Conservation (phyloP, 2,113 vertebrate species). For the Loxodonta africana region DNA sequence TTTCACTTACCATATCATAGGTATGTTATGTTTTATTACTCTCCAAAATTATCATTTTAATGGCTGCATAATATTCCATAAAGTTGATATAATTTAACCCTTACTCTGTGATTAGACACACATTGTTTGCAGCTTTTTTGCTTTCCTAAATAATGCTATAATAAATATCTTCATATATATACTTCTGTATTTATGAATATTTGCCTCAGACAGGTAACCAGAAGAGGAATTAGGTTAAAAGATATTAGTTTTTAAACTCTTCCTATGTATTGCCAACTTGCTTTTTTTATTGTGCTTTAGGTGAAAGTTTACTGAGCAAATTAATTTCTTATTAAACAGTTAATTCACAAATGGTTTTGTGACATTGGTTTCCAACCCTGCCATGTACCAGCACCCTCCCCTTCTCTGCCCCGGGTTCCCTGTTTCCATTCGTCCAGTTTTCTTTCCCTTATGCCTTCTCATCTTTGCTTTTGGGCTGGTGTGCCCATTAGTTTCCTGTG, state of each 20-base stretch:
- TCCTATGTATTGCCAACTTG: not conserved
- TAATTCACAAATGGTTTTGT: too few relatives aligned
- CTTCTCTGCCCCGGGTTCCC: too few relatives aligned
- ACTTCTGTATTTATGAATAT: slow-evolving; percentile 25
- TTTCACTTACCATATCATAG: not conserved
- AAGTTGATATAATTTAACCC: slow-evolving; percentile 23
- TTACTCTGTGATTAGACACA: not conserved
- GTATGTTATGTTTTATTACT: slow-evolving; percentile 37
- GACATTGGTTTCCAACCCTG: too few relatives aligned
- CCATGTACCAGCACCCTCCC: too few relatives aligned
- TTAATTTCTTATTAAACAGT: too few relatives aligned
- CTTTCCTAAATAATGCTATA: slow-evolving; percentile 52
- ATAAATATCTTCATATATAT: slow-evolving; percentile 15
- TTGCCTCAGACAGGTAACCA: not conserved
- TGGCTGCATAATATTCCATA: not conserved
- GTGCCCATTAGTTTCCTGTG: too few relatives aligned
- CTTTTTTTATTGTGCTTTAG: not conserved
- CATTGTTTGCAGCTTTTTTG: slow-evolving; percentile 6
- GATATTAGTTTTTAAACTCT: not conserved
- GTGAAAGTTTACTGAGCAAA: too few relatives aligned
- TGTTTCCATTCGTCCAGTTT: too few relatives aligned
- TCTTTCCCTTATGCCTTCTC: too few relatives aligned
- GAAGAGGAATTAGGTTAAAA: not conserved
- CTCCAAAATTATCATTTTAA: slow-evolving; percentile 48
- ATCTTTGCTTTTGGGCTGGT: too few relatives aligned